A percentile compares a stretch with the other conserved stretches of the same genome.
phyloP scores from a whole-genome alignment of 2,113 vertebrate genomes.

The Trematomus loennbergii region DNA sequence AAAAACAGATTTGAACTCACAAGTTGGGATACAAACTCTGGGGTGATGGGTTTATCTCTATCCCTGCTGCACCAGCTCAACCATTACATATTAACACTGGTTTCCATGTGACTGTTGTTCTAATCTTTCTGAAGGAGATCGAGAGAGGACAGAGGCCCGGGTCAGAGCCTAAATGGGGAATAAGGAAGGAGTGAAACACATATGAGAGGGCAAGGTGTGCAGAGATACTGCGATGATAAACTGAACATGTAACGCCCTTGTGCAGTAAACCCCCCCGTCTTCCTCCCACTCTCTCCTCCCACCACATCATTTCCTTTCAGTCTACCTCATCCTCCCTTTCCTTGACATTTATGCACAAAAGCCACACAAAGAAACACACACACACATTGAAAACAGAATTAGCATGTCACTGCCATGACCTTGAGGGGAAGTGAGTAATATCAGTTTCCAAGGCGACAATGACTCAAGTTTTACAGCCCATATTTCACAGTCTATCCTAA shows the following conservation, averaged over 20 bases:
- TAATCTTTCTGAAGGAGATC: conserved; percentile 16
- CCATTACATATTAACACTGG: conserved; percentile 21
- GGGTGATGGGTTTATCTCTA: conserved; percentile 46
- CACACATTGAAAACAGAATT: conserved; percentile 68
- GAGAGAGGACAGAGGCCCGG: not conserved
- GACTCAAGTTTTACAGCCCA: conserved; percentile 77
- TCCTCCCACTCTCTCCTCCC: conserved; percentile 17
- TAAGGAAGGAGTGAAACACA: conserved; percentile 14
- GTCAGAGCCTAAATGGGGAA: conserved; percentile 16
- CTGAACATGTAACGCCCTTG: conserved; percentile 5
- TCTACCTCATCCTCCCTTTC: conserved; percentile 32
- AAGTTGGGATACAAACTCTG: conserved; percentile 45
- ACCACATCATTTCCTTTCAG: conserved; percentile 30
- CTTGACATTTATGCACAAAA: conserved; percentile 48
- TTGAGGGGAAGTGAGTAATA: conserved; percentile 79
- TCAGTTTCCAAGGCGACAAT: conserved; percentile 81
- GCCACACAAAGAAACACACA: conserved; percentile 41
- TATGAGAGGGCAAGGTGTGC: conserved; percentile 5
- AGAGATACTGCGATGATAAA: conserved; percentile 8
- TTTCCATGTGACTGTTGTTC: not conserved
- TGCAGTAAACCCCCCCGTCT: conserved; percentile 10
- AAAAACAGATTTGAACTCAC: conserved; percentile 53
- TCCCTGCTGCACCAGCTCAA: conserved; percentile 18
- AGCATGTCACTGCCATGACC: conserved; percentile 78
- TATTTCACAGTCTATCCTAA: conserved; percentile 79